Evolutionary conservation across 2,113 vertebrate genomes (phyloP), one percentile per base, ranked within the genome.

Genomic region (Excalfactoria chinensis): DNA sequence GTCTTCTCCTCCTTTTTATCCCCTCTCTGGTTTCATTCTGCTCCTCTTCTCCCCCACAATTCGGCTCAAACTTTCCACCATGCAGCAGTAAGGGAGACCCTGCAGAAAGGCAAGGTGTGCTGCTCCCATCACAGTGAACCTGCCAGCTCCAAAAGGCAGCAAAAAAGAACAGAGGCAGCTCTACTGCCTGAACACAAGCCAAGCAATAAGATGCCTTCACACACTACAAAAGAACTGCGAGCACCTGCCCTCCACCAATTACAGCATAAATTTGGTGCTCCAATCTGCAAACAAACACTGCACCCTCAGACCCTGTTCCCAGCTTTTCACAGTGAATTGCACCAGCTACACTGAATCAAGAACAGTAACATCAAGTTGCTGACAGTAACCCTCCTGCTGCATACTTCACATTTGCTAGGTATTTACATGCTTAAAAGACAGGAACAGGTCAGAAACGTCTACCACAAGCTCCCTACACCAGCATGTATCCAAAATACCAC

Each of bases 51-150:
- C 25, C 62, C 55, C 58, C 40, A 55, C 20, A n/a, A 49, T 34
- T 49, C 34, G 88, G 64, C 3, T 49, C 3, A 43, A 83, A 37
- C 4, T 14, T 13, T 9, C 28, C 67, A 72, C 4, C 73, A 51
- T n/a, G n/a, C 56, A n/a, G 11, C 32, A 22, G 13, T 22, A 35
- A 0, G 16, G 63, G 28, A 25, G 48, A 37, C 55, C 1, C 0
- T n/a, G 35, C 25, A 67, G 44, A n/a, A 32, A 81, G 18, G 20
- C 48, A 62, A 43, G 22, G 35, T 9, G 3, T 0, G 15, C 5
- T 41, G 46, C 53, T 59, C 40, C 1, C 40, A 19, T 25, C 60
- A 4, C 78, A 56, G n/a, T 11, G 37, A n/a, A 30, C 37, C 90
- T 55, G 40, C 40, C 53, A 23, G 51, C 55, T 53, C n/a, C 68